phyloP scores from a whole-genome alignment of 2,888 invertebrate genomes.

The Campoplex capitator region DNA sequence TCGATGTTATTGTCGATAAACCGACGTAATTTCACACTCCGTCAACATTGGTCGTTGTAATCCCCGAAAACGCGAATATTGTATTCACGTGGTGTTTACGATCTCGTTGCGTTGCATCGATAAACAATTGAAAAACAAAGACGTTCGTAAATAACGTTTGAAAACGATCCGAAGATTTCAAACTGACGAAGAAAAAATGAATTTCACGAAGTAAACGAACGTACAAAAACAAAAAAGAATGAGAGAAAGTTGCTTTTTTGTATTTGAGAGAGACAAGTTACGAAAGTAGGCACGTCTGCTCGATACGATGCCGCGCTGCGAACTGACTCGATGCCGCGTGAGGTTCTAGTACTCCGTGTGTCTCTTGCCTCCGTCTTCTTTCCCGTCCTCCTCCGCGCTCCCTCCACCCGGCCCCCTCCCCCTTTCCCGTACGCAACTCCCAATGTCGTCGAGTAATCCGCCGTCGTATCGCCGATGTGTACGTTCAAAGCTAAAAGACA shows the following conservation, averaged over 20 bases:
- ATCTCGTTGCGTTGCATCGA: not conserved
- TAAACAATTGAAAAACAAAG: not conserved
- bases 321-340: constrained; percentile 80
- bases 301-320: constrained; percentile 77
- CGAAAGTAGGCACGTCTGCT: constrained; percentile 73
- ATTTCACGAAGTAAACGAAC: not conserved
- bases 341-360: constrained; percentile 76
- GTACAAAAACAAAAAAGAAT: constrained; percentile 16
- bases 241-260: constrained; percentile 32
- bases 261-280: constrained; percentile 24
- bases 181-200: not conserved
- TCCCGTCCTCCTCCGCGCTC: constrained; percentile 21
- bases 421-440: constrained; percentile 58
- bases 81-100: not conserved
- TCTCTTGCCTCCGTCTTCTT: constrained; percentile 66
- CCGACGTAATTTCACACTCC: constrained; percentile 7
- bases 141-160: constrained; percentile 16
- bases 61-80: constrained; percentile 10
- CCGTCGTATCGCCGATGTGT: constrained; percentile 63
- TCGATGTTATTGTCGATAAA: not conserved
- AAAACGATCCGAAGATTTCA: not conserved
- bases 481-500: constrained; percentile 18
- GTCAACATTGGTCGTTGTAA: constrained; percentile 33
- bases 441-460: constrained; percentile 69
- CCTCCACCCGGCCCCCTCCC: constrained; percentile 71